Percentiles rank a stretch among this genome's conserved stretches.
Conservation (phyloP, 2,888 invertebrate genomes). For the Lithosia quadra region DNA sequence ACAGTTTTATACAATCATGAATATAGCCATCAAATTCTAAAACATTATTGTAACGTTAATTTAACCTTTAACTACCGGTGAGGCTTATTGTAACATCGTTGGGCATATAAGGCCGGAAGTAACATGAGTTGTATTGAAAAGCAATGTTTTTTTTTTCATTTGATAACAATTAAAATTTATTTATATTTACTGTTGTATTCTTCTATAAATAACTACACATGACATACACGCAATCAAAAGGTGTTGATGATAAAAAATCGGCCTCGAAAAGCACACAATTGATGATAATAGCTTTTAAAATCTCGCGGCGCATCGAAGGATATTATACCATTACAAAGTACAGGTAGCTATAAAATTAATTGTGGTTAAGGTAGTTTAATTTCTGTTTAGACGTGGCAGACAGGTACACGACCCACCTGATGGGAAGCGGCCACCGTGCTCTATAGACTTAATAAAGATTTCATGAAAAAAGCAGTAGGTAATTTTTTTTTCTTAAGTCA, state of each 20-base stretch:
- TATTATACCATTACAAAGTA: background rate
- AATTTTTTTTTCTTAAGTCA: too few species aligned
- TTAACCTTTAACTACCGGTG: background rate
- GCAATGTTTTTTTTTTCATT: background rate
- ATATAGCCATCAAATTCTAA: conserved; percentile 2
- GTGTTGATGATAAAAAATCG: background rate
- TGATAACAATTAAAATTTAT: background rate
- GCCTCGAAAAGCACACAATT: background rate
- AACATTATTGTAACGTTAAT: conserved; percentile 5
- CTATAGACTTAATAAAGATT: too few species aligned
- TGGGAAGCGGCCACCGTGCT: too few species aligned
- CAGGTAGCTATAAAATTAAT: too few species aligned
- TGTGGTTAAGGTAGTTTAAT: too few species aligned
- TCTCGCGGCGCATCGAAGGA: background rate
- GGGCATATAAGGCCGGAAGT: background rate
- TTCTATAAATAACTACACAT: background rate
- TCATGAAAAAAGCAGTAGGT: too few species aligned
- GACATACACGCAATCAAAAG: background rate
- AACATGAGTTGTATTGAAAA: background rate
- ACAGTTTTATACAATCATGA: too few species aligned
- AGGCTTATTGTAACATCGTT: background rate
- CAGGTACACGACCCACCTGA: too few species aligned
- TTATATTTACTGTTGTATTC: background rate
- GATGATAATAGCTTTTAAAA: background rate
- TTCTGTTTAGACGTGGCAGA: too few species aligned